Evolutionary conservation across 37 sponge, comb jelly and placozoan species (phyloP).

Genomic region (Tethya wilhelma): DNA sequence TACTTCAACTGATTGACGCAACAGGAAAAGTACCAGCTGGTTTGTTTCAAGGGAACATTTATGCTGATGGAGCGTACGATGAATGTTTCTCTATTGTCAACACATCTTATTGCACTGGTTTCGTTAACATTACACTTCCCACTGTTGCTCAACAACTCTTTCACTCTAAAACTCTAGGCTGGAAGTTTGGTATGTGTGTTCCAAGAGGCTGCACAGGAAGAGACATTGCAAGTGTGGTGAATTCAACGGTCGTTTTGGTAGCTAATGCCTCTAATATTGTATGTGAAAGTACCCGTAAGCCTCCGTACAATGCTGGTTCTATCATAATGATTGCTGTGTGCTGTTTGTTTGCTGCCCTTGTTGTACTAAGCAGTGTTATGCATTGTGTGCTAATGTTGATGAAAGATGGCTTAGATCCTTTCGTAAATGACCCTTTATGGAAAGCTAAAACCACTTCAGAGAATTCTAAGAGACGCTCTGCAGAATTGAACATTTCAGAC

Average conservation of each 20-base stretch:
- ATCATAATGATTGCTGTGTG: conserved; percentile 60
- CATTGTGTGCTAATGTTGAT: conserved; percentile 11
- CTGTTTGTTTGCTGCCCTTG: conserved; percentile 26
- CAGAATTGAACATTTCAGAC: not conserved
- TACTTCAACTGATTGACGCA: conserved; percentile 24
- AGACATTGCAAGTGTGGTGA: conserved; percentile 9
- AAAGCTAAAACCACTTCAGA: not conserved
- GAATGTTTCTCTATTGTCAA: conserved; percentile 43
- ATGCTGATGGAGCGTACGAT: conserved; percentile 55
- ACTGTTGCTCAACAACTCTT: not conserved
- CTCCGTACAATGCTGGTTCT: conserved; percentile 45
- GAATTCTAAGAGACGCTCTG: not conserved
- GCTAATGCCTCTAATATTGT: not conserved
- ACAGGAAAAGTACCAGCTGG: conserved; percentile 35
- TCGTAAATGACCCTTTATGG: not conserved
- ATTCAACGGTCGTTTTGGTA: not conserved
- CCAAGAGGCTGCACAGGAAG: conserved; percentile 22
- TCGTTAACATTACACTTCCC: no score
- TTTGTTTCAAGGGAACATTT: conserved; percentile 43
- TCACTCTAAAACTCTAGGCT: not conserved
- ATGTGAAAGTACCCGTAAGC: not conserved
- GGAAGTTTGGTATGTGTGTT: conserved; percentile 25
- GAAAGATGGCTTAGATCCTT: not conserved
- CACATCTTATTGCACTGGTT: conserved; percentile 44
- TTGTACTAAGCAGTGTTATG: conserved; percentile 16